Base-by-base conservation (phyloP, 2,888 invertebrate species). In the Mythimna albipuncta region DNA sequence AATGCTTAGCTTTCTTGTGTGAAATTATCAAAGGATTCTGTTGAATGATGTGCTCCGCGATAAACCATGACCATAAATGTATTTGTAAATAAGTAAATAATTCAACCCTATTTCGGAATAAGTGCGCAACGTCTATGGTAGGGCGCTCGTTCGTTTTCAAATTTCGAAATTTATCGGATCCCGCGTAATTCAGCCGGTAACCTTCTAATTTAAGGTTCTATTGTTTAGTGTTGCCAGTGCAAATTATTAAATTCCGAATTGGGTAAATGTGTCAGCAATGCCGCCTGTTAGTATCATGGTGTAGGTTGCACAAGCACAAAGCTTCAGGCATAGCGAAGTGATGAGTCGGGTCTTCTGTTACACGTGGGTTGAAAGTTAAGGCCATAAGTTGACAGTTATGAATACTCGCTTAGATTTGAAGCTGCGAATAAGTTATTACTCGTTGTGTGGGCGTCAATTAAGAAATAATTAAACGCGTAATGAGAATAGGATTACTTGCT, bases 291-390 rank as follows among this genome's bases (percentile, higher is more conserved):
- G 87, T 86, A 88, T 84, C 89, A 85, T 85, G 74, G 90, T 89
- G 92, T 92, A 89, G 92, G 92, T 93, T 94, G 92, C 92, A 89
- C 91, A 94, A 93, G 92, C 91, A 88, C 91, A 94, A 92, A 85
- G 87, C 90, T 92, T 88, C 89, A 92, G 91, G 91, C 90, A 92
- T 92, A 90, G 89, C 88, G 74, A 77, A 88, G 87, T 92, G 94
- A 94, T 94, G 94, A 93, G 90, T 92, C 87, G 86, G 69, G 80
- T 87, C 87, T 90, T 90, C 89, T 89, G 90, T 83, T 77, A 78
- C 79, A 89, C 88, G 95, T 96, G 94, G 95, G 95, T 86, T 89
- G 93, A 89, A 90, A 93, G 91, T 91, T 94, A 93, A 95, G 95
- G 94, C 89, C 92, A 87, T 75, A 79, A 89, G 88, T 91, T 92